These are phyloP conservation scores for Phenganax stokvisi DNA, from an alignment of 92 coral and sea anemone genomes.

Conservation along the genomic window DNA sequence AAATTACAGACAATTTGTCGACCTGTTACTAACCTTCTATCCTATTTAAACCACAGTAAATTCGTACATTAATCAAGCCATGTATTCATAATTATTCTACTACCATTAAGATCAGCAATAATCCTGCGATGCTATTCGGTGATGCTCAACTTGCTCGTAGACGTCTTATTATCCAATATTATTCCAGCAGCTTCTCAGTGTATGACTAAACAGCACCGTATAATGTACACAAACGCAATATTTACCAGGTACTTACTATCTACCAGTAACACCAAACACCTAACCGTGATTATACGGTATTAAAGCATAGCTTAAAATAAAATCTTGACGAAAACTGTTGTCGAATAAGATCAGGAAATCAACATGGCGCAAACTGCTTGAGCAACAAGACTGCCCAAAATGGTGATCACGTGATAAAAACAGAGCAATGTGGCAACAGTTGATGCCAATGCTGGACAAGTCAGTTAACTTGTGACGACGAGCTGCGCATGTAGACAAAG, in stretches of 20 bases:
- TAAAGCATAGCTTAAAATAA: neutral
- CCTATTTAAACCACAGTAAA: slow-evolving; percentile 1
- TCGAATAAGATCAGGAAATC: slow-evolving; percentile 35
- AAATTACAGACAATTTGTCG: slow-evolving; percentile 1
- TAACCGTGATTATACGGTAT: neutral
- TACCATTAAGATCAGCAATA: neutral
- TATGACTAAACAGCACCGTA: neutral
- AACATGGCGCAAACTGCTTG: slow-evolving; percentile 40
- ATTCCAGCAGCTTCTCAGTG: slow-evolving; percentile 25
- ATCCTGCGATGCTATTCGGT: slow-evolving; percentile 13
- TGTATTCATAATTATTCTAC: neutral
- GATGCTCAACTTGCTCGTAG: neutral
- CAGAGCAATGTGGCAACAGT: slow-evolving; percentile 4
- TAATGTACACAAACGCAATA: neutral
- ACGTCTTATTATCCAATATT: neutral
- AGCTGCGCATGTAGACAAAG: neutral
- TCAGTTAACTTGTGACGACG: neutral
- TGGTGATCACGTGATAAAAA: slow-evolving; percentile 34
- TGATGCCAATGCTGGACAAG: neutral
- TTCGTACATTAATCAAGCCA: slow-evolving; percentile 15
- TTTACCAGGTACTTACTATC: neutral
- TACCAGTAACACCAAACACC: neutral
- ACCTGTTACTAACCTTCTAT: slow-evolving; percentile 15
- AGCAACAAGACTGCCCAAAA: slow-evolving; percentile 37
- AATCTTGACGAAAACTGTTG: slow-evolving; percentile 6